Evolutionary conservation across 1,140 invertebrate genomes (phyloP), one percentile per base, ranked within the genome.

Genomic region (Drosophila insularis): DNA sequence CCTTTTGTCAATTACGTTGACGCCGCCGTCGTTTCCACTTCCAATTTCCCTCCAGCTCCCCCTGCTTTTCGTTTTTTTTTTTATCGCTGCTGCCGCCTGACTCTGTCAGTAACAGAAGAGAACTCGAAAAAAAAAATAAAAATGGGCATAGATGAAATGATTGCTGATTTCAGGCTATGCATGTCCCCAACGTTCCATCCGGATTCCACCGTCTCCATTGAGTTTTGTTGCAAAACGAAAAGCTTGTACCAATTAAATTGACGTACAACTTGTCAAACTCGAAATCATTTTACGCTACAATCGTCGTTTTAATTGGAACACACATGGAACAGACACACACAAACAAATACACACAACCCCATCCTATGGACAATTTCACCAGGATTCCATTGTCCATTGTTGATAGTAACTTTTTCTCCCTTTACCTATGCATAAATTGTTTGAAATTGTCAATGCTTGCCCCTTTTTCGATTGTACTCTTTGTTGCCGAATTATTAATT

Each of bases 231-330:
- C 59, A 80, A 82, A 27, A 74, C 84, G 68, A 68, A 55, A 71
- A 53, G 70, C 62, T 68, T 43, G 71, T 68, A 68, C 79, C 86
- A 90, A 90, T 90, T 90, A 90, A 90, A 90, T 78, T 82, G 86
- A 90, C 86, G 66, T 75, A 71, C 81, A 85, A 77, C 68, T 80
- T 81, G 86, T 86, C 79, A 79, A 82, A 81, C 76, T 81, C 63
- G 55, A 79, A 89, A 79, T 89, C 75, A 80, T 81, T 81, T 80
- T 81, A 80, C 78, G 79, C 73, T 64, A 80, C 78, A 80, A 65
- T 86, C 86, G 81, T 71, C 73, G 59, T 78, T 90, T 90, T 90
- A 90, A 90, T 90, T 90, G 81, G 76, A 80, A 59, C 54, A 80
- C 62, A 82, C 27, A 35, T 2, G 2, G 1, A 14, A 46, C 43